Percentiles rank a stretch among this genome's conserved stretches.
phyloP scores from a whole-genome alignment of 2,888 invertebrate species.

The Acleris literana region DNA sequence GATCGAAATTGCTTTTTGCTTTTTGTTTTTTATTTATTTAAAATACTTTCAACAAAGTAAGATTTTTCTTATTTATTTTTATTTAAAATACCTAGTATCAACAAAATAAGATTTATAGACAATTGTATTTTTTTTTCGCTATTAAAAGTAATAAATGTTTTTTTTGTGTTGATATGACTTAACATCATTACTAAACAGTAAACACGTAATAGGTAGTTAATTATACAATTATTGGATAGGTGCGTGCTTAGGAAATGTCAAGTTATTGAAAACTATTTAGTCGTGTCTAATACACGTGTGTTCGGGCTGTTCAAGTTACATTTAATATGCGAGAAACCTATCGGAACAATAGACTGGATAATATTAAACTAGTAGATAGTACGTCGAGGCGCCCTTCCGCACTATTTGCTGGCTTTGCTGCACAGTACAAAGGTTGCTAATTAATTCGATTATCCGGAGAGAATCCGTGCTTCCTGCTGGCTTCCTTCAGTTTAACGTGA shows the following conservation, averaged over 20 bases:
- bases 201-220: too few species aligned
- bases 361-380: conserved; percentile 19
- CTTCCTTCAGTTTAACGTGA: conserved; percentile 53
- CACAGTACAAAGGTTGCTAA: conserved; percentile 71
- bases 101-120: too few species aligned
- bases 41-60: neutral
- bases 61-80: neutral
- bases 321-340: conserved; percentile 5
- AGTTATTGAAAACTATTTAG: too few species aligned
- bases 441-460: conserved; percentile 73
- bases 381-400: conserved; percentile 50
- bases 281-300: too few species aligned
- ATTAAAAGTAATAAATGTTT: too few species aligned
- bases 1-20: conserved; percentile 53
- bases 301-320: neutral
- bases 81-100: too few species aligned
- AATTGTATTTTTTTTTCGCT: too few species aligned
- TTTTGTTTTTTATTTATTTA: conserved; percentile 15
- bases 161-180: too few species aligned
- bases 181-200: too few species aligned
- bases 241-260: too few species aligned
- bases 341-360: conserved; percentile 10
- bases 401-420: conserved; percentile 59
- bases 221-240: too few species aligned
- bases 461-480: conserved; percentile 60